These are phyloP conservation scores for Hecatera dysodea DNA, from an alignment of 2,888 invertebrate species.

Conservation along the genomic window DNA sequence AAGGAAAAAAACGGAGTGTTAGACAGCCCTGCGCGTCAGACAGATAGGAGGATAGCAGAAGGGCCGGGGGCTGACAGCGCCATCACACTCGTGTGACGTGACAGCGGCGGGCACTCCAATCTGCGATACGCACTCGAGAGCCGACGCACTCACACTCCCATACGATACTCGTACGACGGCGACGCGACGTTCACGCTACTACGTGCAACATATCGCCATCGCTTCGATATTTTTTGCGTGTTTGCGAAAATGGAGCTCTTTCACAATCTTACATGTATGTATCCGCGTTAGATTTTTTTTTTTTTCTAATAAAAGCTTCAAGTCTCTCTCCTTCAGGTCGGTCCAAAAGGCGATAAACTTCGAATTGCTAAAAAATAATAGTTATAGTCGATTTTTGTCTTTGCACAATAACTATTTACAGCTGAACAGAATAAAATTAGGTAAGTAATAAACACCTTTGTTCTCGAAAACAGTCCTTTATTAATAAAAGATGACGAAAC, in stretches of 20 bases:
- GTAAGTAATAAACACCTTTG: not conserved
- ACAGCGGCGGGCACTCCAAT: constrained; percentile 74
- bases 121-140: constrained; percentile 72
- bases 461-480: constrained; percentile 28
- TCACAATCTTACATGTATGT: constrained; percentile 15
- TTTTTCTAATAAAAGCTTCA: not conserved
- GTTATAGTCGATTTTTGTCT: too few relatives aligned
- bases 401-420: not conserved
- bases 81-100: constrained; percentile 68
- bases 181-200: constrained; percentile 31
- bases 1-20: not conserved
- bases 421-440: not conserved
- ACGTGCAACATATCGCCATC: constrained; percentile 45
- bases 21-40: constrained; percentile 55
- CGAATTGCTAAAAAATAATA: too few relatives aligned
- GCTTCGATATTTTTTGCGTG: constrained; percentile 32
- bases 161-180: constrained; percentile 2
- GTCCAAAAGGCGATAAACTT: too few relatives aligned
- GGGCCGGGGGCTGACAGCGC: constrained; percentile 58
- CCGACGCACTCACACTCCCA: constrained; percentile 53
- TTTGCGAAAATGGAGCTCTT: constrained; percentile 39
- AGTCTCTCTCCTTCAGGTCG: not conserved
- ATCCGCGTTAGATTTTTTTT: not conserved
- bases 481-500: constrained; percentile 30
- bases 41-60: constrained; percentile 50